A percentile compares a stretch with the other conserved stretches of the same genome.
Evolutionary conservation across 2,113 vertebrate genomes (phyloP).

Genomic region (Callospermophilus lateralis): DNA sequence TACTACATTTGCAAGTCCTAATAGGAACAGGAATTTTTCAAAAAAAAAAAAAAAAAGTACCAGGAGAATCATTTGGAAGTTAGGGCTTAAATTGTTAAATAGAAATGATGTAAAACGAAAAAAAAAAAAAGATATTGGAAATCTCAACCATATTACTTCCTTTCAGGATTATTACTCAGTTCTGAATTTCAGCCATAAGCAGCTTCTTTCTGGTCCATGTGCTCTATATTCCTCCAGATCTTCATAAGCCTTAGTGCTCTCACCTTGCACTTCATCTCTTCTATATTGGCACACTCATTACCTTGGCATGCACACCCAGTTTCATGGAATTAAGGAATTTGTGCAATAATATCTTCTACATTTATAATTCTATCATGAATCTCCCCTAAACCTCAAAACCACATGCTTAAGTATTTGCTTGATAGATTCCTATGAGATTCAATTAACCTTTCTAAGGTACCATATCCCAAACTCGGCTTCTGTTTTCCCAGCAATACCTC

Average conservation of each 20-base stretch:
- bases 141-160: neutral
- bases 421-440: neutral
- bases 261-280: neutral
- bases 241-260: neutral
- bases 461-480: neutral
- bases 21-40: constrained; percentile 40
- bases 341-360: neutral
- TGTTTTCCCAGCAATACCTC: neutral
- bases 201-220: neutral
- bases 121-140: neutral
- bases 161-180: neutral
- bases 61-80: neutral
- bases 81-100: neutral
- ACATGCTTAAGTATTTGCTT: neutral
- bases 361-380: neutral
- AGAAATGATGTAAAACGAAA: neutral
- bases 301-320: neutral
- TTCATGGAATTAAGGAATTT: neutral
- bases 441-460: neutral
- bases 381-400: neutral
- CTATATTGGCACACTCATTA: neutral
- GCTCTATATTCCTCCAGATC: neutral
- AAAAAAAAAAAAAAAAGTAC: neutral
- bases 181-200: neutral
- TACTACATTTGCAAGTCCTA: constrained; percentile 62